These are phyloP conservation scores for Pyrgus malvae DNA, from an alignment of 2,888 invertebrate species.

Conservation along the genomic window DNA sequence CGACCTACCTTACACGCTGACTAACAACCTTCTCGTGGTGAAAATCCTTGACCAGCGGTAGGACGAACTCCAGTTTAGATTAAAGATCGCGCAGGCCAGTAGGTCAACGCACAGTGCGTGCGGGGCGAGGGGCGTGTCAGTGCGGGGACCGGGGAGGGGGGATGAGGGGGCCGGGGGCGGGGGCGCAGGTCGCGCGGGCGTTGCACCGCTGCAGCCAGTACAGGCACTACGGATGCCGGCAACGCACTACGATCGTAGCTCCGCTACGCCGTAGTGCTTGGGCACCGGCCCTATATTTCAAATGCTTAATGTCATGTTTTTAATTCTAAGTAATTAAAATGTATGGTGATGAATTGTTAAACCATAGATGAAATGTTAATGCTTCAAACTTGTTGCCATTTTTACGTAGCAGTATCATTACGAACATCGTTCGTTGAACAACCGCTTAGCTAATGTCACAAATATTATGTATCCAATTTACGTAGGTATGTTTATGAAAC, in stretches of 20 bases:
- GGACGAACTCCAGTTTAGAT: constrained; percentile 60
- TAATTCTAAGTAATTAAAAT: constrained; percentile 9
- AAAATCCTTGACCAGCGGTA: constrained; percentile 41
- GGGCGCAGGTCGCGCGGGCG: constrained; percentile 55
- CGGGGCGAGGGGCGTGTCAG: constrained; percentile 49
- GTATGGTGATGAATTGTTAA: constrained; percentile 24
- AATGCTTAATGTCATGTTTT: constrained; percentile 13
- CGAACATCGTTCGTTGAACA: background rate
- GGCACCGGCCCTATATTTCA: constrained; percentile 3
- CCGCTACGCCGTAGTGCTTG: constrained; percentile 49
- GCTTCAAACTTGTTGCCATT: background rate
- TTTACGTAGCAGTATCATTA: background rate
- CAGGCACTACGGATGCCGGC: constrained; percentile 58
- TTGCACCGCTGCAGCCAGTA: constrained; percentile 75
- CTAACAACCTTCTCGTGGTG: constrained; percentile 16
- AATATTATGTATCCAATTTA: background rate
- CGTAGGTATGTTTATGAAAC: constrained; percentile 9
- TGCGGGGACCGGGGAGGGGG: constrained; percentile 35
- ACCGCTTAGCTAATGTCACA: constrained; percentile 5
- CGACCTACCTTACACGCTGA: constrained; percentile 20
- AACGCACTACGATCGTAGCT: constrained; percentile 52
- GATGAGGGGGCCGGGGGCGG: constrained; percentile 34
- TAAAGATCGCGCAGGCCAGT: constrained; percentile 79
- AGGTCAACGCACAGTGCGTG: constrained; percentile 80
- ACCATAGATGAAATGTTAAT: background rate